Base-by-base conservation (phyloP, 1,140 invertebrate genomes). In the Halyomorpha halys region DNA sequence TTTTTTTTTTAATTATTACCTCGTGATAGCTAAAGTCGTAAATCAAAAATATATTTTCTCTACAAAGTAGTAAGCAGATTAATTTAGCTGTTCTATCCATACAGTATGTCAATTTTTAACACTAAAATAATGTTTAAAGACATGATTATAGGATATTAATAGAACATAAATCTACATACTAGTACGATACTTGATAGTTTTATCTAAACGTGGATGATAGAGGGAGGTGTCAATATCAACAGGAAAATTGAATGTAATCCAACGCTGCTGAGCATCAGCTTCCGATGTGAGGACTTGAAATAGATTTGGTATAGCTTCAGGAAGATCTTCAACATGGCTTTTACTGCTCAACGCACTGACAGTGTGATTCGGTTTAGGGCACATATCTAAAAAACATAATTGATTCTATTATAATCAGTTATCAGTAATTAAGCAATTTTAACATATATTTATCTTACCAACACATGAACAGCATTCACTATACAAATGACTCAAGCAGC, bases 381-480 rank as follows among this genome's bases (percentile, higher is more conserved):
- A 97, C 73, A 96, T 83, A 72, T 94, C 88, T 90, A 71, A 19
- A 78, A 75, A 66, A 69, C 65, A 19, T 56, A 19, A 18, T 56
- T 56, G 15, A 9, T 21, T 3, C 21, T 19, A 5, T 16, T 56
- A 56, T 56, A 18, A 3, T 18, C 4, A 56, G 2, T 2, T 56
- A 19, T 5, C 53, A 56, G 15, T 18, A 47, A 47, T 5, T n/a
- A 47, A 47, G 3, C 27, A 30, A 30, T 30, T 30, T 30, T 30
- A 4, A 30, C 27, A 30, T 30, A 14, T 47, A 16, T 53, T 14
- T 19, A 53, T 75, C 86, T 83, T 77, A 93, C 90, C 91, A 69
- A 97, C 89, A 81, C 94, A 97, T 51, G 90, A 93, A 73, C 94
- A 97, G 75, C 94, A 97, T 74, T 97, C 91, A 67, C 84, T 86